Evolutionary conservation across 2,888 invertebrate species (phyloP), one percentile per base, ranked within the genome.

Genomic region (Rhimphoctona megacephalus): DNA sequence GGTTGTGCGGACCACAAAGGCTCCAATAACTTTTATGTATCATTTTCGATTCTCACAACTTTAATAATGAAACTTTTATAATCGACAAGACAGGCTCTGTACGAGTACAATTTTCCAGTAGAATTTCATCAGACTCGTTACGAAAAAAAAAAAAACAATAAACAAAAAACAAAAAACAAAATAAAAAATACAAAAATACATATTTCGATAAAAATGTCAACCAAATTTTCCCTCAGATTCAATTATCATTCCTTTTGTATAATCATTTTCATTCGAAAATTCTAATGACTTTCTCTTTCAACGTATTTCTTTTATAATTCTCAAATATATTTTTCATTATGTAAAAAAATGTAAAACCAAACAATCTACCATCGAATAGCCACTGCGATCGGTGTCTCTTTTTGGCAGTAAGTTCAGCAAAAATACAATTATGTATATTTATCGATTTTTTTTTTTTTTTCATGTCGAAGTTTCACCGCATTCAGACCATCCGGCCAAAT

Each of bases 41-140:
- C 67, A 49, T 54, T 73, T 54, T 30, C 87, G 85, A 85, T 89
- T 89, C 89, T 69, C 69, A 74, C 77, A 89, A 87, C 88, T 87
- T 91, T 67, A 67, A 39, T 39, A 36, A 67, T n/a, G n/a, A 67
- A 67, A 36, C 19, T 11, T 39, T 67, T n/a, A 67, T 39, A 67
- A 67, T 39, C n/a, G 39, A 67, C 33, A 39, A 67, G n/a, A 67
- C 36, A 36, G 67, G 33, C 39, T n/a, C n/a, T 67, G 67, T 39
- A n/a, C 39, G 39, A 39, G 67, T 67, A 67, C 39, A 39, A 67
- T 67, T 67, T 67, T 19, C n/a, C n/a, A 39, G 11, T 67, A 39
- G n/a, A 39, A 67, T 39, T 67, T 8, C 19, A 36, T 67, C 11
- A 22, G n/a, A 39, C 9, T 39, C 22, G 33, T 67, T 39, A 69